Evolutionary conservation across 2,113 vertebrate species (phyloP), one percentile per base, ranked within the genome.

Genomic region (Macroglossus sobrinus): DNA sequence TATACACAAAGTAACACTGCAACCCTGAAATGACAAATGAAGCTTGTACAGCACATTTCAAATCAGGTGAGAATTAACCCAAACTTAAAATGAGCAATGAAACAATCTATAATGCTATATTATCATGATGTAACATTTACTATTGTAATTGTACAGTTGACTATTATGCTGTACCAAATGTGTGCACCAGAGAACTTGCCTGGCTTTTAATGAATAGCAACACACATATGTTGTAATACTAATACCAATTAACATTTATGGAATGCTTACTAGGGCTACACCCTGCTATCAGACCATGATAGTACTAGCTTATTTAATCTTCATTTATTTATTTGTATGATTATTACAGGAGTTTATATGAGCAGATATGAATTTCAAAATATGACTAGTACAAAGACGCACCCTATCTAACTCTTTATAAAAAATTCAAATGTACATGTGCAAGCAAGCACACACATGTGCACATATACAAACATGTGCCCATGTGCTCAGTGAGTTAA

Each of bases 401-500:
- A 80, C 26, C 35, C 21, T 66, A 80, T 50, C 21, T 87, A 57
- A 82, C 63, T 30, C 63, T 85, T 88, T 75, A 55, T 24, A 86
- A 50, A 43, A 89, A 84, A 75, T 66, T 78, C 66, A 81, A n/a
- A 84, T 33, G 16, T 63, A 3, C 6, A 0, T 15, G 21, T 1
- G 13, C 7, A 19, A 0, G 2, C n/a, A 53, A 0, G 2, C n/a
- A 53, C 5, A 10, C 4, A 13, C 1, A 22, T 2, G 11, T 16
- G 33, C 5, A 28, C 30, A n/a, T 9, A 1, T 30, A 47, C 15
- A 45, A 0, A 22, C 16, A 16, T 7, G 4, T 6, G 16, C 22
- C 40, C 40, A 13, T 18, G 38, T 24, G 24, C 55, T 63, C 66
- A 22, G 35, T 7, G 26, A 63, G 45, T 85, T 84, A 80, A 82